Evolutionary conservation across 2,888 invertebrate genomes (phyloP).

Genomic region (Lomographa bimaculata): DNA sequence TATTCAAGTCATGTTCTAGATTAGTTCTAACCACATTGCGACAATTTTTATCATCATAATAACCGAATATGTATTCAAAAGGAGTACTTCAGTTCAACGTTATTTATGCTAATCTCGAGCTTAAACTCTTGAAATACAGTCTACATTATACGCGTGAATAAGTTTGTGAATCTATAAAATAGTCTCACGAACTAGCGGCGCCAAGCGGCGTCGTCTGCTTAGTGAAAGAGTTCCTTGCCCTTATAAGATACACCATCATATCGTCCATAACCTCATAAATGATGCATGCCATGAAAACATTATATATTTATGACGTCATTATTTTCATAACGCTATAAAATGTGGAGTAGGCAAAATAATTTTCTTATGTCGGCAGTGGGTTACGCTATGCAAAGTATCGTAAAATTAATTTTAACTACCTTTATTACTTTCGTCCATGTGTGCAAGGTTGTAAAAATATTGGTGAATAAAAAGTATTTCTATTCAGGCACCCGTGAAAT

Average conservation of each 20-base stretch:
- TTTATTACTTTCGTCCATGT: conserved; percentile 19
- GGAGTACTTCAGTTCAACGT: conserved; percentile 46
- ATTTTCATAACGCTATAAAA: conserved; percentile 32
- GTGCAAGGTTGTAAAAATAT: conserved; percentile 16
- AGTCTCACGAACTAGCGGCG: conserved; percentile 61
- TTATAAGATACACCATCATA: conserved; percentile 28
- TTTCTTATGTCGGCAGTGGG: conserved; percentile 16
- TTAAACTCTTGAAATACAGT: conserved; percentile 40
- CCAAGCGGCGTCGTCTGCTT: conserved; percentile 46
- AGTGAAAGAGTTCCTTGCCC: conserved; percentile 49
- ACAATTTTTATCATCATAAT: conserved; percentile 74
- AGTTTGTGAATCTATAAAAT: conserved; percentile 46
- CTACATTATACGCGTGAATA: conserved; percentile 26
- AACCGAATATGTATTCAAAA: conserved; percentile 75
- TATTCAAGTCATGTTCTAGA: conserved; percentile 49
- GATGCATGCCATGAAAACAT: conserved; percentile 51
- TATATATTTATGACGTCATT: conserved; percentile 42
- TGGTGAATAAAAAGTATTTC: conserved; percentile 4
- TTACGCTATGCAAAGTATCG: conserved; percentile 22
- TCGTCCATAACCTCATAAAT: conserved; percentile 41
- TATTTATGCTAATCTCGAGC: conserved; percentile 26
- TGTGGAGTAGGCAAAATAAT: conserved; percentile 22
- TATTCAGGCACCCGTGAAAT: conserved; percentile 6
- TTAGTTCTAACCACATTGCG: conserved; percentile 57
- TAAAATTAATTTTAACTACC: conserved; percentile 26